Evolutionary conservation across 2,797 vertebrate species (phyloP).

Genomic region (Anas georgica): DNA sequence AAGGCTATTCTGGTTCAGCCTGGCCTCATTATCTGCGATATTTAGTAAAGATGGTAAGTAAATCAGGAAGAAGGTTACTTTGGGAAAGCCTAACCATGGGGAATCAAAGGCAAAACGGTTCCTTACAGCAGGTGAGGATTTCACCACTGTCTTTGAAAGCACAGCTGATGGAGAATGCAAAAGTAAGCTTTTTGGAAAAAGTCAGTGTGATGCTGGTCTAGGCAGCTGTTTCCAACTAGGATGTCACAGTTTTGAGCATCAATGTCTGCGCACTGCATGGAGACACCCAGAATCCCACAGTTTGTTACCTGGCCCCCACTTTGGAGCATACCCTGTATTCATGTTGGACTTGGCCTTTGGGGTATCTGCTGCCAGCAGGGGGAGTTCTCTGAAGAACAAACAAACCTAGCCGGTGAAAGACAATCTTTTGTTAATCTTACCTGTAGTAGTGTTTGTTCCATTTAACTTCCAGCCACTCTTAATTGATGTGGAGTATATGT

Average conservation of each 20-base stretch:
- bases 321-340: neutral
- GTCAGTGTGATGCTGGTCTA: neutral
- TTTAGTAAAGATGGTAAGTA: neutral
- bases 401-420: neutral
- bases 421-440: slow-evolving; percentile 45
- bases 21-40: neutral
- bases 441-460: slow-evolving; percentile 63
- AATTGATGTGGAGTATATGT: slow-evolving; percentile 22
- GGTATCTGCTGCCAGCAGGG: neutral
- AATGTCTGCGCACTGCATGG: neutral
- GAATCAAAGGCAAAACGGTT: neutral
- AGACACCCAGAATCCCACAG: neutral
- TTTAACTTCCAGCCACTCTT: slow-evolving; percentile 61
- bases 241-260: neutral
- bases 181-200: neutral
- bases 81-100: neutral
- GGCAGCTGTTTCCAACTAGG: neutral
- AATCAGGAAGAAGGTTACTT: neutral
- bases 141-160: neutral
- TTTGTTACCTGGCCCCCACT: neutral
- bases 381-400: neutral
- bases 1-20: neutral
- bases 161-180: neutral
- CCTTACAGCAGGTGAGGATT: neutral
- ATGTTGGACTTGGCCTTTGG: neutral